phyloP scores from a whole-genome alignment of 1,140 invertebrate genomes.

The Probaryconus sp. region DNA sequence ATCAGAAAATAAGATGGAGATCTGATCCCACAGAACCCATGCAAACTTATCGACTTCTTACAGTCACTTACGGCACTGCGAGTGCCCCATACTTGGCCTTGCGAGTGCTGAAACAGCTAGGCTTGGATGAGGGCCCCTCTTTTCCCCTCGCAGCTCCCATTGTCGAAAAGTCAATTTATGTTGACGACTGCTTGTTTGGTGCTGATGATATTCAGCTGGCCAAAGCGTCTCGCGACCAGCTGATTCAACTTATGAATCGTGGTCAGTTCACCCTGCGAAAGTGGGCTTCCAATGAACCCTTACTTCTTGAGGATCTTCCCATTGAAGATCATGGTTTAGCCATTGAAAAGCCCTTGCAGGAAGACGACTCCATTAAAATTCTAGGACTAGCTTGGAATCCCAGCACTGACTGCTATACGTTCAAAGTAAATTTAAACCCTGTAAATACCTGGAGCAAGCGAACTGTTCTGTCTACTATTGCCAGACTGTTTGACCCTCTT shows the following conservation, averaged over 20 bases:
- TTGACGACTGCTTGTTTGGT: constrained; percentile 18
- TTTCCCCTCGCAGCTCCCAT: constrained; percentile 53
- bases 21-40: neutral
- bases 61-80: constrained; percentile 19
- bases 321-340: neutral
- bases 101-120: constrained; percentile 67
- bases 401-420: neutral
- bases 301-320: neutral
- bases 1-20: constrained; percentile 23
- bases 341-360: neutral
- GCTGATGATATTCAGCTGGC: neutral
- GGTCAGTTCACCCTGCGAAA: constrained; percentile 11
- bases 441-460: too few species aligned
- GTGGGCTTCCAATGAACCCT: constrained; percentile 5
- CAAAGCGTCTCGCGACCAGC: neutral
- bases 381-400: neutral
- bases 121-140: constrained; percentile 57
- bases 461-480: neutral
- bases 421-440: too few species aligned
- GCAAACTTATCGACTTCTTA: neutral
- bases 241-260: neutral
- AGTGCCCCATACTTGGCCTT: constrained; percentile 70
- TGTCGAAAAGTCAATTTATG: neutral
- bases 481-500: neutral
- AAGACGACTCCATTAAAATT: neutral